phyloP scores from a whole-genome alignment of 2,888 invertebrate genomes.

The Chaitophorus viminalis region DNA sequence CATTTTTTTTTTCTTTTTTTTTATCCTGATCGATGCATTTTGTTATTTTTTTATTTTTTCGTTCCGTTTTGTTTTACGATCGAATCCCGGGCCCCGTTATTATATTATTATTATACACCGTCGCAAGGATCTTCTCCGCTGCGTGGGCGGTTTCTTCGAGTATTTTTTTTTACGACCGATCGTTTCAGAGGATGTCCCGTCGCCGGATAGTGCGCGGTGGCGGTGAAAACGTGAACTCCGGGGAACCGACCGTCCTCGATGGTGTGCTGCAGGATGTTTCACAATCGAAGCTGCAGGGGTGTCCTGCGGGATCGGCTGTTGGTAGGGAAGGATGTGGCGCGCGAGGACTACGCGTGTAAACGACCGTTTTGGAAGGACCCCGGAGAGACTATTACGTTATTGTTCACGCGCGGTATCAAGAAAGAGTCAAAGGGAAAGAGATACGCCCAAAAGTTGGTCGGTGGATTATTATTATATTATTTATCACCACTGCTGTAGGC shows the following conservation, averaged over 20 bases:
- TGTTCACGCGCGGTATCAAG: background rate
- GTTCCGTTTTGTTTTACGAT: conserved; percentile 25
- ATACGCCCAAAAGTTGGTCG: background rate
- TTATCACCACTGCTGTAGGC: too few relatives aligned
- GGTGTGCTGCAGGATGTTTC: background rate
- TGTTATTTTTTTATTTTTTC: background rate
- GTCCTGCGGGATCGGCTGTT: background rate
- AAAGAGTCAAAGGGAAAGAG: background rate
- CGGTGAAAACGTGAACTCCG: background rate
- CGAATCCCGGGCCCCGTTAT: background rate
- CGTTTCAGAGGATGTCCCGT: background rate
- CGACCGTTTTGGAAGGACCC: background rate
- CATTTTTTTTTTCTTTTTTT: background rate
- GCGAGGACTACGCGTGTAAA: background rate
- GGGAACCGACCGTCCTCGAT: background rate
- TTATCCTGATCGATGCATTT: background rate
- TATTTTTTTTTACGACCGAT: conserved; percentile 41
- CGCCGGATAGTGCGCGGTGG: background rate
- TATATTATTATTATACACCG: background rate
- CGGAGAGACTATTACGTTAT: background rate
- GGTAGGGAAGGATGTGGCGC: background rate
- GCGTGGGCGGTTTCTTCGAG: background rate
- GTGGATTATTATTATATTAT: too few relatives aligned
- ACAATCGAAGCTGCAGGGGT: background rate
- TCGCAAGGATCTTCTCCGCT: background rate